Evolutionary conservation across 2,113 vertebrate species (phyloP).

Genomic region (Anthoscopus minutus): DNA sequence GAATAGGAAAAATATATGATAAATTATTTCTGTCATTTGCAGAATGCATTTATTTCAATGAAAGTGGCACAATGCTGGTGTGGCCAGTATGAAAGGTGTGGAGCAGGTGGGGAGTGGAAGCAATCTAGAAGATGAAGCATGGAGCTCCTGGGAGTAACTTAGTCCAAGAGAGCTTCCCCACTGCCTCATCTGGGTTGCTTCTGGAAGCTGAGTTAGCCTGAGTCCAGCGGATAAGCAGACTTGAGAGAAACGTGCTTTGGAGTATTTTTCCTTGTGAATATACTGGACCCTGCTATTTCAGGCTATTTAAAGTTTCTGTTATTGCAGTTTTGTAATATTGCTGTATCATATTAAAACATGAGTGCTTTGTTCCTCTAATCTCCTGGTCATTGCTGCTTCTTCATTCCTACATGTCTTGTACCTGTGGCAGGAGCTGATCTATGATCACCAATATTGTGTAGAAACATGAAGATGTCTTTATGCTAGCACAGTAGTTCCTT

Average conservation of each 20-base stretch:
- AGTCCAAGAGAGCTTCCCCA: not conserved
- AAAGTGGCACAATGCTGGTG: not conserved
- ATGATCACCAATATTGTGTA: not conserved
- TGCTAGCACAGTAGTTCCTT: not conserved
- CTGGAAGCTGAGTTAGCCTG: not conserved
- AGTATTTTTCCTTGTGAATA: not conserved
- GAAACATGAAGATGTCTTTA: not conserved
- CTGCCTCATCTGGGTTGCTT: not conserved
- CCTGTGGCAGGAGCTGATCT: not conserved
- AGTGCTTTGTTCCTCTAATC: not conserved
- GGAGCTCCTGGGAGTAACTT: not conserved
- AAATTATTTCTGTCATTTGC: not conserved
- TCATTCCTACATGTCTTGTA: not conserved
- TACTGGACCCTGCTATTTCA: not conserved
- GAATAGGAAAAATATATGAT: not conserved
- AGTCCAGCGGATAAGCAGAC: not conserved
- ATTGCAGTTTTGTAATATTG: not conserved
- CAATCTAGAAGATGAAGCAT: not conserved
- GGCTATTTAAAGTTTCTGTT: not conserved
- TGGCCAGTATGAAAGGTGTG: not conserved
- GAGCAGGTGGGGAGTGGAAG: not conserved
- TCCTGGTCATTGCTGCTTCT: not conserved
- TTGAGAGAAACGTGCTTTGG: rapidly evolving
- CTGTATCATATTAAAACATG: not conserved
- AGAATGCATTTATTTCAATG: not conserved